Evolutionary conservation across 2,888 invertebrate genomes (phyloP).

Genomic region (Andrena trimmerana): DNA sequence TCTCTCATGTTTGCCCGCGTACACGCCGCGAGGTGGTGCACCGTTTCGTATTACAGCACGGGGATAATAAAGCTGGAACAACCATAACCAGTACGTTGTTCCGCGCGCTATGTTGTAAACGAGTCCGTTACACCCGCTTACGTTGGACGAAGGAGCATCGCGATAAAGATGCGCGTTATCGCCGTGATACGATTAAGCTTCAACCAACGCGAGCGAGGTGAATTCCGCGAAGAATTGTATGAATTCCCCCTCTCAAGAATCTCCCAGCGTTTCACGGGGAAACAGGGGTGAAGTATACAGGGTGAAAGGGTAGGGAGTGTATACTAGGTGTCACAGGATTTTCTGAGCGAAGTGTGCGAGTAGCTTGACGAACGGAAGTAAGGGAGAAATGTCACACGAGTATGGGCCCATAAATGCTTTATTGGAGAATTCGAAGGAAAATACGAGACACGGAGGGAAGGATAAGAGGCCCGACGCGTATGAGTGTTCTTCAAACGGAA

Average conservation of each 20-base stretch:
- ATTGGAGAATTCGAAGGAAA: too few species aligned
- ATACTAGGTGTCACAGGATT: neutral
- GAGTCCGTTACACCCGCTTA: slow-evolving; percentile 35
- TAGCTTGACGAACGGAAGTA: neutral
- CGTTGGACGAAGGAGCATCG: slow-evolving; percentile 22
- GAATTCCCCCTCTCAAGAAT: slow-evolving; percentile 10
- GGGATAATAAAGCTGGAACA: slow-evolving; percentile 47
- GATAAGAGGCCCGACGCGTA: too few species aligned
- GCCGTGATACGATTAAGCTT: slow-evolving; percentile 38
- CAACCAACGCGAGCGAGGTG: neutral
- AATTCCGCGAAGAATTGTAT: slow-evolving; percentile 15
- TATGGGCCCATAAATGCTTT: too few species aligned
- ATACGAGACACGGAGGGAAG: too few species aligned
- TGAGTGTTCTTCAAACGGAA: neutral
- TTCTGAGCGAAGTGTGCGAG: neutral
- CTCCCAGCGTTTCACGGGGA: slow-evolving; percentile 5
- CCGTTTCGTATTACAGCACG: slow-evolving; percentile 31
- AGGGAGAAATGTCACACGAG: slow-evolving; percentile 6
- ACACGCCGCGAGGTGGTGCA: slow-evolving; percentile 3
- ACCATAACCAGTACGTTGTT: slow-evolving; percentile 48
- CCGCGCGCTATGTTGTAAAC: slow-evolving; percentile 34
- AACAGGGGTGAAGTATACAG: neutral
- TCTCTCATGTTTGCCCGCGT: slow-evolving; percentile 22
- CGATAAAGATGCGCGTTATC: slow-evolving; percentile 6
- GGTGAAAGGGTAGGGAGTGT: neutral